These are phyloP conservation scores for Noturus placidus DNA, from an alignment of 2,113 vertebrate species.

Conservation along the genomic window DNA sequence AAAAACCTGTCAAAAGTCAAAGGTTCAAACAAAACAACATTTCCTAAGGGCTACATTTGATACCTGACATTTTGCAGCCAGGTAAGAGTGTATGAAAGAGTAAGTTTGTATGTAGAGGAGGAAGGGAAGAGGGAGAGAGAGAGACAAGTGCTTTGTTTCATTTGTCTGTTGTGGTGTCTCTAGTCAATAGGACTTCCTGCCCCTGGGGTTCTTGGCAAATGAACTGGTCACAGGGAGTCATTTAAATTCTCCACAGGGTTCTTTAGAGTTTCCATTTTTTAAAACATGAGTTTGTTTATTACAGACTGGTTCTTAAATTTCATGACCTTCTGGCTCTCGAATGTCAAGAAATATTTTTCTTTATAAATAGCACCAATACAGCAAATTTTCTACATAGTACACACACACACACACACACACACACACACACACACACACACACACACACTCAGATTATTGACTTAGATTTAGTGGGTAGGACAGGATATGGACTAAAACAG, in stretches of 20 bases:
- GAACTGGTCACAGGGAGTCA: constrained; percentile 68
- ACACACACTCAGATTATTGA: neutral
- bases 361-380: neutral
- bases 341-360: constrained; percentile 27
- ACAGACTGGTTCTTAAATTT: neutral
- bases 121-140: constrained; percentile 51
- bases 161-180: constrained; percentile 74
- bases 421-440: too few species aligned
- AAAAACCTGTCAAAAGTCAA: neutral
- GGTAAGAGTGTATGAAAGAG: constrained; percentile 41
- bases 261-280: constrained; percentile 20
- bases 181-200: constrained; percentile 75
- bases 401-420: neutral
- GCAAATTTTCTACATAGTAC: neutral
- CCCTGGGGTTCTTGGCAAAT: constrained; percentile 67
- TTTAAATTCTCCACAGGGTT: constrained; percentile 61
- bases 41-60: constrained; percentile 72
- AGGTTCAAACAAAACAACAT: constrained; percentile 60
- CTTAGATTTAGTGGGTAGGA: neutral
- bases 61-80: constrained; percentile 72
- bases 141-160: constrained; percentile 63
- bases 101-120: constrained; percentile 51
- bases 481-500: neutral
- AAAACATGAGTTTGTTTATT: constrained; percentile 30
- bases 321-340: constrained; percentile 14